These are phyloP conservation scores for Laothoe populi DNA, from an alignment of 2,888 invertebrate species.

Conservation along the genomic window DNA sequence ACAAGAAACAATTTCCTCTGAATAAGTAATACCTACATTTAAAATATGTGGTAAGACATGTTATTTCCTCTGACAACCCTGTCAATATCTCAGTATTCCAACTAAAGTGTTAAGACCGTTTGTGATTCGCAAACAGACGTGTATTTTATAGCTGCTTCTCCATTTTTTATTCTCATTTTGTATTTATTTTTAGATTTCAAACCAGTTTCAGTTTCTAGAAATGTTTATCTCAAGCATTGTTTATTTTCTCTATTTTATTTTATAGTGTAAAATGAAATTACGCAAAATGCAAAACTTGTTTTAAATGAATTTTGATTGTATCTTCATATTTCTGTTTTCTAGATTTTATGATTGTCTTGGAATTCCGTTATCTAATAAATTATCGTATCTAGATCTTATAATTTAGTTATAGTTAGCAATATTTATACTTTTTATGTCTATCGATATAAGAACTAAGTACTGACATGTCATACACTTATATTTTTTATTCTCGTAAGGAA, in stretches of 20 bases:
- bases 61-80: not conserved
- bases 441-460: too few relatives aligned
- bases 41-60: too few relatives aligned
- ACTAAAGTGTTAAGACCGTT: slow-evolving; percentile 5
- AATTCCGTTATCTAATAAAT: not conserved
- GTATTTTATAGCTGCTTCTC: slow-evolving; percentile 18
- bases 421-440: too few relatives aligned
- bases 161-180: slow-evolving; percentile 20
- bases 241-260: not conserved
- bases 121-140: slow-evolving; percentile 20
- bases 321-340: not conserved
- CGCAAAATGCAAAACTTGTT: not conserved
- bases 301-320: not conserved
- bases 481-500: too few relatives aligned
- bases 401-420: too few relatives aligned
- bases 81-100: not conserved
- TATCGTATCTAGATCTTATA: too few relatives aligned
- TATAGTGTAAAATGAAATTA: not conserved
- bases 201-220: slow-evolving; percentile 17
- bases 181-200: slow-evolving; percentile 15
- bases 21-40: too few relatives aligned
- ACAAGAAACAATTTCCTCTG: too few relatives aligned
- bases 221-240: not conserved
- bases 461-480: too few relatives aligned
- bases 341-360: not conserved